These are phyloP conservation scores for Fragum fragum DNA, from an alignment of 2,888 invertebrate genomes.

Conservation along the genomic window DNA sequence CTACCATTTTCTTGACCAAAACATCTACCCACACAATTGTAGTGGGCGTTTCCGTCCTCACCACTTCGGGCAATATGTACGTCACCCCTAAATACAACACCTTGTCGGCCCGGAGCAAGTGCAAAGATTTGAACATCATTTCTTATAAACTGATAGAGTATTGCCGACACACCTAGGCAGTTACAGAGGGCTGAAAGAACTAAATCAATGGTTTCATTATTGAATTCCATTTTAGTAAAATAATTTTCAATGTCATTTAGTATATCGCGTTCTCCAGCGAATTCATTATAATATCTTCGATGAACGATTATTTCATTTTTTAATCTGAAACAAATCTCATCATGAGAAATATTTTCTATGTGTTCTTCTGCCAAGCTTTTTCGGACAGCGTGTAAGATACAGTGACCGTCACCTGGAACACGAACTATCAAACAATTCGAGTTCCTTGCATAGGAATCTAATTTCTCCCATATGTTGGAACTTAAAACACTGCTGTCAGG, in stretches of 20 bases:
- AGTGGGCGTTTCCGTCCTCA: slow-evolving; percentile 18
- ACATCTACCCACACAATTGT: slow-evolving; percentile 22
- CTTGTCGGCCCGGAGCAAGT: too few relatives aligned
- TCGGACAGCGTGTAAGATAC: slow-evolving; percentile 20
- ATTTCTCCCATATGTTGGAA: slow-evolving; percentile 18
- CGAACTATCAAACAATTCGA: not conserved
- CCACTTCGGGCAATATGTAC: slow-evolving; percentile 4
- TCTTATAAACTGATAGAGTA: slow-evolving; percentile 7
- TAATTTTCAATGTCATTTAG: too few relatives aligned
- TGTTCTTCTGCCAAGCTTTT: not conserved
- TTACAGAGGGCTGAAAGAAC: slow-evolving; percentile 37
- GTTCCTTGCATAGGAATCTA: not conserved
- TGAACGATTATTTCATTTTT: not conserved
- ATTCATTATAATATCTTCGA: too few relatives aligned
- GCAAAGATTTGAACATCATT: slow-evolving; percentile 20
- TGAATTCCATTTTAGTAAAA: slow-evolving; percentile 33
- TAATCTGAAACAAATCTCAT: not conserved
- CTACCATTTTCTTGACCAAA: too few relatives aligned
- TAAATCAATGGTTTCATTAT: slow-evolving; percentile 38
- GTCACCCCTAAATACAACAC: too few relatives aligned
- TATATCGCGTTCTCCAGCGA: too few relatives aligned
- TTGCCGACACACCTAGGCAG: slow-evolving; percentile 4
- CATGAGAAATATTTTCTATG: not conserved
- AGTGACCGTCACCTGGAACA: slow-evolving; percentile 37
- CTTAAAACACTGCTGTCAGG: not conserved